Evolutionary conservation across 92 coral and sea anemone genomes (phyloP).

Genomic region (Heliopora coerulea): DNA sequence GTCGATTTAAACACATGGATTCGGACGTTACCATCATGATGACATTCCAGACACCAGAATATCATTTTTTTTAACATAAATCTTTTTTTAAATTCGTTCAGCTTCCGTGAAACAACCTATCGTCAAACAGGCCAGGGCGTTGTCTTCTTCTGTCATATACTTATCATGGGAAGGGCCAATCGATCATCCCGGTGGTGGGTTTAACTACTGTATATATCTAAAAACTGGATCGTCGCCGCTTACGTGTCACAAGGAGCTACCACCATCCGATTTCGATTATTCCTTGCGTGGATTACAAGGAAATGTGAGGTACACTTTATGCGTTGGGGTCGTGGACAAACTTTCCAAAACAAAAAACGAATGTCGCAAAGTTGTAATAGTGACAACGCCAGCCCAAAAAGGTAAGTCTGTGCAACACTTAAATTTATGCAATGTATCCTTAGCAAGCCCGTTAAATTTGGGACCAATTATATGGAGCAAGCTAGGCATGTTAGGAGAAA

Average conservation of each 20-base stretch:
- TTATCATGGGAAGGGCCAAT: constrained; percentile 35
- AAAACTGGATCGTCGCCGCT: not conserved
- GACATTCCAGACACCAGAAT: too few relatives aligned
- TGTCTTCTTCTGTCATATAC: constrained; percentile 14
- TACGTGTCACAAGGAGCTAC: not conserved
- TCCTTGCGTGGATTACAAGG: not conserved
- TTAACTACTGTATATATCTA: constrained; percentile 16
- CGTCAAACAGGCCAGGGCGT: constrained; percentile 12
- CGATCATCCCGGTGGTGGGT: constrained; percentile 37
- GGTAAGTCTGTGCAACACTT: too few relatives aligned
- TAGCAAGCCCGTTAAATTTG: too few relatives aligned
- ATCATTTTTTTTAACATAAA: too few relatives aligned
- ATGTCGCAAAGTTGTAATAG: constrained; percentile 10
- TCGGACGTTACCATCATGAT: too few relatives aligned
- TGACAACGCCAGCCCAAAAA: constrained; percentile 24
- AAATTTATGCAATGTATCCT: too few relatives aligned
- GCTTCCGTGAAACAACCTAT: constrained; percentile 8
- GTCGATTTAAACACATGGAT: too few relatives aligned
- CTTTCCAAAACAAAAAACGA: constrained; percentile 5
- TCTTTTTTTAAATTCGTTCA: not conserved
- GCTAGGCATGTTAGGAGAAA: too few relatives aligned
- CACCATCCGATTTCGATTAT: not conserved
- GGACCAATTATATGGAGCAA: too few relatives aligned
- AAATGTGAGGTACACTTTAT: constrained; percentile 12
- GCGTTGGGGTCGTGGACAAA: constrained; percentile 11